phyloP scores from a whole-genome alignment of 1,140 invertebrate genomes.

The Solen grandis region DNA sequence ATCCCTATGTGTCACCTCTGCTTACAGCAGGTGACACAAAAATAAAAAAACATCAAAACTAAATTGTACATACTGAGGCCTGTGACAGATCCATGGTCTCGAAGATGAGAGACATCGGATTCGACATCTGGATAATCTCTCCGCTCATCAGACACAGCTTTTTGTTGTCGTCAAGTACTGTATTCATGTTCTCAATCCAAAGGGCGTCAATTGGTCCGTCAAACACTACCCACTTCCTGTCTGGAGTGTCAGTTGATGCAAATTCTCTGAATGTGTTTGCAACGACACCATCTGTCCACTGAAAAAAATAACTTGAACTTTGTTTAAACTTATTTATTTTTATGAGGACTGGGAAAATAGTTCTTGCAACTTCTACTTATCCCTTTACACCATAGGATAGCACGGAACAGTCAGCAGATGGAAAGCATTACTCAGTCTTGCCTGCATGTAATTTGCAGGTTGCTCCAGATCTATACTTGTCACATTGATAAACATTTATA shows the following conservation, averaged over 20 bases:
- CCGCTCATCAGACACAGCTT: conserved; percentile 82
- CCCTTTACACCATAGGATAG: no score
- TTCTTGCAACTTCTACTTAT: no score
- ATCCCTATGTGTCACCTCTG: no score
- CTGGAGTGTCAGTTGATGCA: conserved; percentile 78
- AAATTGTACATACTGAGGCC: conserved; percentile 81
- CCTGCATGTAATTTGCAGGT: no score
- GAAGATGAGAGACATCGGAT: conserved; percentile 81
- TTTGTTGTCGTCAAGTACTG: conserved; percentile 82
- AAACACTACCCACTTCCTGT: conserved; percentile 82
- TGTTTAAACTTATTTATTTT: no score
- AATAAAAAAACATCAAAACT: no score
- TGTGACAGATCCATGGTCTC: conserved; percentile 84
- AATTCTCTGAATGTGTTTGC: conserved; percentile 81
- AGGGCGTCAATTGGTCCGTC: conserved; percentile 82
- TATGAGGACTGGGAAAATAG: no score
- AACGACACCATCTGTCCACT: conserved; percentile 84
- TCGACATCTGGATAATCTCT: conserved; percentile 82
- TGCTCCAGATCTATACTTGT: no score
- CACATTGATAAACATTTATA: no score
- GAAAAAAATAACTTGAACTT: conserved; percentile 40
- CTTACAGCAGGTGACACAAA: no score
- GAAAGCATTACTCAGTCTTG: no score
- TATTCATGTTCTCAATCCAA: conserved; percentile 83
- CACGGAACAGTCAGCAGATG: no score